Conservation (phyloP, 2,888 invertebrate species). For the Archips xylosteana region DNA sequence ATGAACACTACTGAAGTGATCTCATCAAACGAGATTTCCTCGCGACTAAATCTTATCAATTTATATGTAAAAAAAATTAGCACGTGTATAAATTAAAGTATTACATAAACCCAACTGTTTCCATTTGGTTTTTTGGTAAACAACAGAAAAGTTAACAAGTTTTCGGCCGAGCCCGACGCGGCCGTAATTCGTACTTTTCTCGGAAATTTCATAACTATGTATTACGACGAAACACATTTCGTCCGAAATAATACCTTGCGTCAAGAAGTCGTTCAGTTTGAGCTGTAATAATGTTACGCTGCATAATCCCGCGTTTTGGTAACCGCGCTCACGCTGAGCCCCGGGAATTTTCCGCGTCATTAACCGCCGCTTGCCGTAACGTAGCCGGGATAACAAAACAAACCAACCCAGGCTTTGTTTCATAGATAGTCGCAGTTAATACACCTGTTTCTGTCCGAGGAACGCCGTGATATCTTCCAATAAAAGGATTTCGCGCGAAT, state of each 20-base stretch:
- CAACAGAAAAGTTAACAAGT: conserved; percentile 29
- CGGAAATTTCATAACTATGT: conserved; percentile 39
- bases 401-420: conserved; percentile 58
- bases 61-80: conserved; percentile 2
- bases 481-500: conserved; percentile 22
- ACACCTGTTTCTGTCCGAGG: conserved; percentile 43
- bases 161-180: neutral
- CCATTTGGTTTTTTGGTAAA: neutral
- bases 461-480: conserved; percentile 21
- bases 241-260: conserved; percentile 43
- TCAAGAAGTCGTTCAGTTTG: conserved; percentile 43
- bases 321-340: conserved; percentile 56
- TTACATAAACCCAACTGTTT: neutral
- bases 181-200: neutral
- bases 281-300: conserved; percentile 64
- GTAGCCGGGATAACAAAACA: conserved; percentile 50
- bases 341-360: conserved; percentile 73
- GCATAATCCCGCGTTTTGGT: conserved; percentile 66
- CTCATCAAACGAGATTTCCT: neutral
- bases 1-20: conserved; percentile 5
- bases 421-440: conserved; percentile 58
- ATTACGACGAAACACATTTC: conserved; percentile 32
- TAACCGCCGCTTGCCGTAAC: conserved; percentile 56
- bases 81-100: neutral
- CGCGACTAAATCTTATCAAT: neutral